phyloP scores from a whole-genome alignment of 2,797 vertebrate genomes.

The Pogoniulus pusillus region DNA sequence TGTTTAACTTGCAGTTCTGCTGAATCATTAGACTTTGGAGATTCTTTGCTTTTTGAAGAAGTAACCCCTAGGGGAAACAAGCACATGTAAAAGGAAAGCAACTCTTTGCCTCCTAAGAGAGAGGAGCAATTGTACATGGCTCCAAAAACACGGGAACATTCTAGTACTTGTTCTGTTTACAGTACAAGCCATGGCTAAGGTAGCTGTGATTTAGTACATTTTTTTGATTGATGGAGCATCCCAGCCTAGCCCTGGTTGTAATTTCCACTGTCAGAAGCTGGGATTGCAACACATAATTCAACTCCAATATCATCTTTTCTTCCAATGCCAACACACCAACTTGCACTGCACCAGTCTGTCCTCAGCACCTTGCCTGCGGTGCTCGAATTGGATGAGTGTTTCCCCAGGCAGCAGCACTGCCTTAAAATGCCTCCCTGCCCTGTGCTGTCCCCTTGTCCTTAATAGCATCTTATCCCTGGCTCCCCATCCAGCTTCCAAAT shows the following conservation, averaged over 20 bases:
- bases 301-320: neutral
- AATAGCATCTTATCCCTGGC: neutral
- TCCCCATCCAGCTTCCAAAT: rapidly evolving
- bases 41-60: neutral
- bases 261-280: neutral
- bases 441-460: too few species aligned
- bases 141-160: neutral
- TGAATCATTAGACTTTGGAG: neutral
- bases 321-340: neutral
- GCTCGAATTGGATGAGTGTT: neutral
- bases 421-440: neutral
- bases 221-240: neutral
- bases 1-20: neutral
- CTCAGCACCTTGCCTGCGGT: neutral
- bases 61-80: neutral
- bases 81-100: neutral
- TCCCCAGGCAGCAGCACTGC: neutral
- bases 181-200: neutral
- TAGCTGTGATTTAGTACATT: neutral
- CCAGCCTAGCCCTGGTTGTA: neutral
- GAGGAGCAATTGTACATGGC: neutral
- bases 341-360: rapidly evolving
- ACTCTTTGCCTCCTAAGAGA: neutral
- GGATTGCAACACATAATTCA: neutral
- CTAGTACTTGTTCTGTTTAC: neutral